Evolutionary conservation across 2,888 invertebrate genomes (phyloP).

Genomic region (Hylaea fasciaria): DNA sequence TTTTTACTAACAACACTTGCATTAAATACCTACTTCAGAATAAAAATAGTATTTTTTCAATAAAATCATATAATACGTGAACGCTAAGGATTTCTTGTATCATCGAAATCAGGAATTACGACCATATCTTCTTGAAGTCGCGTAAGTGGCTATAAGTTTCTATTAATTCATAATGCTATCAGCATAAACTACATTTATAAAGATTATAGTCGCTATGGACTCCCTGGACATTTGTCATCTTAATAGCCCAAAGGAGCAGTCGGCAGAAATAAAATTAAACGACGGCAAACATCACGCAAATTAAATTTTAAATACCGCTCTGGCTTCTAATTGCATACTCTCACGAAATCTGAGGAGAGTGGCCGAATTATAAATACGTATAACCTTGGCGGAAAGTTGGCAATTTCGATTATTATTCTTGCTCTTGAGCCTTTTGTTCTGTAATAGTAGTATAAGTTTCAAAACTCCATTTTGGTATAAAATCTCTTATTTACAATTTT

Average conservation of each 20-base stretch:
- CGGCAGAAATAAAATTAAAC: slow-evolving; percentile 59
- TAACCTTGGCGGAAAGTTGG: slow-evolving; percentile 43
- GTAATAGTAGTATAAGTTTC: no score
- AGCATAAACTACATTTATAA: slow-evolving; percentile 32
- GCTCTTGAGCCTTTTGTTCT: slow-evolving; percentile 14
- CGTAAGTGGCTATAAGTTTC: no score
- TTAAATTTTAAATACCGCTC: slow-evolving; percentile 55
- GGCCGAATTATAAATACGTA: slow-evolving; percentile 42
- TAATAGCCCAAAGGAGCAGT: slow-evolving; percentile 56
- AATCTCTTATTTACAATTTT: no score
- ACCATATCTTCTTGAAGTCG: no score
- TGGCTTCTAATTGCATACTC: slow-evolving; percentile 47
- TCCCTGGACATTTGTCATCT: slow-evolving; percentile 57
- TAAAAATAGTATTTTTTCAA: no score
- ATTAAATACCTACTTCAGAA: no score
- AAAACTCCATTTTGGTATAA: no score
- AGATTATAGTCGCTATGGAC: slow-evolving; percentile 51
- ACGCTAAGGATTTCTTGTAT: no score
- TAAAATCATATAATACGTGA: no score
- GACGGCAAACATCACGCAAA: slow-evolving; percentile 50
- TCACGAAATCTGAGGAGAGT: slow-evolving; percentile 41
- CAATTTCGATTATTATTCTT: slow-evolving; percentile 51
- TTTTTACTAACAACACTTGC: no score
- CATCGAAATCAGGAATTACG: no score
- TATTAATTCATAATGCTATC: not conserved